Conservation (phyloP, 2,888 invertebrate genomes). For the Oscheius sp. region DNA sequence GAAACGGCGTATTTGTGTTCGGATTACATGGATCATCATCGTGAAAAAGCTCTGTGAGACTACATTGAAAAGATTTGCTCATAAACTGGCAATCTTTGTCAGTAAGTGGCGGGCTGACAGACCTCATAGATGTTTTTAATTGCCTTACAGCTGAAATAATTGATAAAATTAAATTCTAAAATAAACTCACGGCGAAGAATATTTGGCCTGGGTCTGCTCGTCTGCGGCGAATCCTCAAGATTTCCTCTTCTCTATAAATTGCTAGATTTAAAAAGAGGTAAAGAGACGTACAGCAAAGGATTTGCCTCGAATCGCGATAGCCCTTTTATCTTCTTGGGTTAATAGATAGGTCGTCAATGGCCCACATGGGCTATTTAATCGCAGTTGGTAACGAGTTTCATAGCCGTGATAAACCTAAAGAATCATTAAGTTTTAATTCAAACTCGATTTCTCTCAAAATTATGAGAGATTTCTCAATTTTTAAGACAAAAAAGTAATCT, state of each 20-base stretch:
- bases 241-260: no score
- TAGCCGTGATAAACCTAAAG: slow-evolving; percentile 16
- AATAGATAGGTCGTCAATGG: slow-evolving; percentile 78
- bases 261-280: no score
- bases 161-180: no score
- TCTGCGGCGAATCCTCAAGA: no score
- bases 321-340: slow-evolving; percentile 74
- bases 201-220: no score
- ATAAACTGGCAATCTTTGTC: slow-evolving; percentile 82
- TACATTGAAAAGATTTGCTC: slow-evolving; percentile 24
- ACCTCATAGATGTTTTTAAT: slow-evolving; percentile 73
- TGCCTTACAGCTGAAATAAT: neutral
- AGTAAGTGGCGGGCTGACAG: slow-evolving; percentile 82
- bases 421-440: neutral
- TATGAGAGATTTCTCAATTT: no score
- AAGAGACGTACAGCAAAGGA: no score
- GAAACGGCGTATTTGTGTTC: no score
- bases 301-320: no score
- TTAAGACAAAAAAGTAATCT: no score
- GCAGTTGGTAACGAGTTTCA: slow-evolving; percentile 75
- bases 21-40: slow-evolving; percentile 9
- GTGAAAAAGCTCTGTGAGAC: slow-evolving; percentile 39
- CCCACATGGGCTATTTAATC: slow-evolving; percentile 77
- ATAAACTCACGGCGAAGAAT: no score
- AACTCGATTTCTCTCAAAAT: no score